Evolutionary conservation across 1,140 invertebrate genomes (phyloP).

Genomic region (Aporrectodea caliginosa): DNA sequence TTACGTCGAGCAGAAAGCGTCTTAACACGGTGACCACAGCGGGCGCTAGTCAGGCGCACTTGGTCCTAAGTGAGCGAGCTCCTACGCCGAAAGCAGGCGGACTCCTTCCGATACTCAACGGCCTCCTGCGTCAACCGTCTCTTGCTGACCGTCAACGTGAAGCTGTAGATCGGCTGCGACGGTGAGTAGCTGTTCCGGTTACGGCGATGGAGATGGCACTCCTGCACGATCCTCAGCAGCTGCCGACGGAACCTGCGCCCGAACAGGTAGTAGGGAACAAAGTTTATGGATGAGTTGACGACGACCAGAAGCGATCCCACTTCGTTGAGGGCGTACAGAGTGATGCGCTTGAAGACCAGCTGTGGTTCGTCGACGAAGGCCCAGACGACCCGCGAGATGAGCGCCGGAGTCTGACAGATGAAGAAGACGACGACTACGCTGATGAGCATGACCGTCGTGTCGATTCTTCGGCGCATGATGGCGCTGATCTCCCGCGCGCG

Average conservation of each 20-base stretch:
- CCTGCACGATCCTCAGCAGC: neutral
- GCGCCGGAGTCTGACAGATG: slow-evolving; percentile 50
- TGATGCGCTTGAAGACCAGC: neutral
- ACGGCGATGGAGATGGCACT: neutral
- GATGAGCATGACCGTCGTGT: slow-evolving; percentile 55
- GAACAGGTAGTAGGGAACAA: slow-evolving; percentile 56
- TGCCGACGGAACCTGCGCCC: slow-evolving; percentile 46
- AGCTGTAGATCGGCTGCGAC: neutral
- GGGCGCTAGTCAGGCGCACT: too few species aligned
- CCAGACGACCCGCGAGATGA: slow-evolving; percentile 52
- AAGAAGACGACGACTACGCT: slow-evolving; percentile 54
- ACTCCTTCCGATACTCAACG: neutral
- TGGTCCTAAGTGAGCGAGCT: too few species aligned
- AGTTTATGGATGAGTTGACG: slow-evolving; percentile 54
- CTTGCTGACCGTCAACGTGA: neutral
- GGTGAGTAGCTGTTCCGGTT: neutral
- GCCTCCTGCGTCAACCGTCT: neutral
- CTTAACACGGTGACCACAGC: too few species aligned
- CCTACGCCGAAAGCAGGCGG: neutral
- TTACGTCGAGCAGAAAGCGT: too few species aligned
- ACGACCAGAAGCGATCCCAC: slow-evolving; percentile 52
- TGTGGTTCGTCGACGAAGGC: slow-evolving; percentile 39
- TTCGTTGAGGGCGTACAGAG: slow-evolving; percentile 46
- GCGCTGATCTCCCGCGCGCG: slow-evolving; percentile 45
- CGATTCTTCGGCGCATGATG: slow-evolving; percentile 48